These are phyloP conservation scores for Drosophila neocordata DNA, from an alignment of 1,140 invertebrate genomes.

Conservation along the genomic window DNA sequence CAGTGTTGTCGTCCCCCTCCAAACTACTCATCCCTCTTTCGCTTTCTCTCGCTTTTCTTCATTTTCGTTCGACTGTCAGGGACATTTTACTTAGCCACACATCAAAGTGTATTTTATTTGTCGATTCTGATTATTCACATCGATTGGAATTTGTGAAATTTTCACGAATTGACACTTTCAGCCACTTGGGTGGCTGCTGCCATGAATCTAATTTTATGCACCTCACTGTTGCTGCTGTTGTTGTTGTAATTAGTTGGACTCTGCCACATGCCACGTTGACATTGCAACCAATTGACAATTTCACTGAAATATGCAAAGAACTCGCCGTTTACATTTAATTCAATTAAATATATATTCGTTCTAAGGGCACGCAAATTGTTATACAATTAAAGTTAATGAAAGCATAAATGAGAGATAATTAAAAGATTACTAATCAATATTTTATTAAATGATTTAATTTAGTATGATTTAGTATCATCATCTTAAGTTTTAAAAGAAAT, in stretches of 20 bases:
- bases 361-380: too few species aligned
- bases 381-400: too few species aligned
- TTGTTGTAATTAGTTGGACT: conserved; percentile 4
- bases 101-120: conserved; percentile 61
- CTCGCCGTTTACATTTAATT: conserved; percentile 21
- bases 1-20: conserved; percentile 52
- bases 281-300: conserved; percentile 71
- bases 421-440: too few species aligned
- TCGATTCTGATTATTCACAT: conserved; percentile 79
- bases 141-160: conserved; percentile 80
- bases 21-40: neutral
- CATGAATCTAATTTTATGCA: conserved; percentile 57
- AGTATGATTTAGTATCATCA: too few species aligned
- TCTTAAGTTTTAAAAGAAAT: too few species aligned
- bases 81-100: conserved; percentile 52
- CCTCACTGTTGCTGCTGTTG: conserved; percentile 24
- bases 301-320: conserved; percentile 52
- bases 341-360: neutral
- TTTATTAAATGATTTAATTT: too few species aligned
- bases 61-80: conserved; percentile 24
- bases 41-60: conserved; percentile 11
- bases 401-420: too few species aligned
- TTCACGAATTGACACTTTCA: conserved; percentile 77
- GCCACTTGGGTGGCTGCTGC: conserved; percentile 69
- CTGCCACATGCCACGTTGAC: conserved; percentile 54